Evolutionary conservation across 2,113 vertebrate genomes (phyloP), one percentile per base, ranked within the genome.

Genomic region (Toxotes chatareus): DNA sequence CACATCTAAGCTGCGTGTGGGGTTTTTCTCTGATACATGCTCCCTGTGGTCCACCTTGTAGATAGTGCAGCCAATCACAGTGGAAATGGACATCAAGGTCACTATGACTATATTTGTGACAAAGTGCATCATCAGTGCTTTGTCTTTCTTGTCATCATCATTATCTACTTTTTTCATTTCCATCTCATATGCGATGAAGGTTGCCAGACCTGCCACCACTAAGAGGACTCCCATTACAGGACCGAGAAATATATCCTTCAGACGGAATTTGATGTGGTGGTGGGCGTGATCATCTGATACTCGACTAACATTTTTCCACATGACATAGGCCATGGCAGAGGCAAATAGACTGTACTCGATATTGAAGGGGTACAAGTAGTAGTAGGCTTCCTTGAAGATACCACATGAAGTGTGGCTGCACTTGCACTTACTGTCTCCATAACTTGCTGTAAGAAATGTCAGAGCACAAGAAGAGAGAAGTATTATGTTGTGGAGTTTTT

Each of bases 261-360:
- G n/a, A 74, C 80, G 90, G 70, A 95, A 94, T 88, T 94, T 95
- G 55, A 95, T 90, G 65, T 89, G 90, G 60, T 92, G 94, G 60
- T 92, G 92, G 14, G 78, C 80, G 3, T 95, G 88, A 23, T 96
- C 89, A 2, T 95, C 93, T 49, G 96, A 89, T 76, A 96, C 79
- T 51, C 97, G 94, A 5, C 97, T 97, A 1, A 99, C 96, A 0
- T 99, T 99, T 93, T 97, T 99, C 98, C 97, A 99, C 97, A 99
- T 97, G 79, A 99, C 94, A 1, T 98, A 99, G 60, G 97, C 92
- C 97, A 99, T 96, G 89, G 97, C 96, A 4, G 97, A 97, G 23
- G 98, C 97, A 3, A 99, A 99, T 86, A 99, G 96, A 53, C 97
- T 98, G 93, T 98, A 99, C 90, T 99, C 98, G 0, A 98, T 98